Conservation (phyloP, 2,113 vertebrate genomes). For the Bungarus multicinctus region DNA sequence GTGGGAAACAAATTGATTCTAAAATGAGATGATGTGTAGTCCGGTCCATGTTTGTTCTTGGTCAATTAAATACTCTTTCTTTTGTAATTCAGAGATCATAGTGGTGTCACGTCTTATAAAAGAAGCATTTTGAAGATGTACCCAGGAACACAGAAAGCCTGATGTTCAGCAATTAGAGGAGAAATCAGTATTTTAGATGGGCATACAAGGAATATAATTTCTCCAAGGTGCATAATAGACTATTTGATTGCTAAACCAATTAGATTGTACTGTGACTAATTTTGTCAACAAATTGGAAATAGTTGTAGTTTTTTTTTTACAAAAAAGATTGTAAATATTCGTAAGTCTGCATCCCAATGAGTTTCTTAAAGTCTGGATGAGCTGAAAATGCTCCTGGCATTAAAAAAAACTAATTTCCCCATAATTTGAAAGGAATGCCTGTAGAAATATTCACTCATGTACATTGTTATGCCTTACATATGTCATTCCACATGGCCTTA, state of each 20-base stretch:
- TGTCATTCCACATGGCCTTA: background rate
- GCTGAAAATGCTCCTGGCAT: background rate
- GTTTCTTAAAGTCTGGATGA: background rate
- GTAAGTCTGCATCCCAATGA: background rate
- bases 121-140: background rate
- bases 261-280: background rate
- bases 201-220: constrained; percentile 1
- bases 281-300: background rate
- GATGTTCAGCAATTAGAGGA: background rate
- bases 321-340: background rate
- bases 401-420: background rate
- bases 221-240: background rate
- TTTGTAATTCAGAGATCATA: constrained; percentile 1
- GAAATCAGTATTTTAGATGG: background rate
- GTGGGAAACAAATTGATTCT: background rate
- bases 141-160: background rate
- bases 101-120: background rate
- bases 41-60: background rate
- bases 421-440: background rate
- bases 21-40: background rate
- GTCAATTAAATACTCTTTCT: background rate
- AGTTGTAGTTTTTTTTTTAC: background rate
- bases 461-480: background rate
- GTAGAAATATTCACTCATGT: background rate
- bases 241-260: background rate